Evolutionary conservation across 2,797 vertebrate species (phyloP).

Genomic region (Peromyscus eremicus): DNA sequence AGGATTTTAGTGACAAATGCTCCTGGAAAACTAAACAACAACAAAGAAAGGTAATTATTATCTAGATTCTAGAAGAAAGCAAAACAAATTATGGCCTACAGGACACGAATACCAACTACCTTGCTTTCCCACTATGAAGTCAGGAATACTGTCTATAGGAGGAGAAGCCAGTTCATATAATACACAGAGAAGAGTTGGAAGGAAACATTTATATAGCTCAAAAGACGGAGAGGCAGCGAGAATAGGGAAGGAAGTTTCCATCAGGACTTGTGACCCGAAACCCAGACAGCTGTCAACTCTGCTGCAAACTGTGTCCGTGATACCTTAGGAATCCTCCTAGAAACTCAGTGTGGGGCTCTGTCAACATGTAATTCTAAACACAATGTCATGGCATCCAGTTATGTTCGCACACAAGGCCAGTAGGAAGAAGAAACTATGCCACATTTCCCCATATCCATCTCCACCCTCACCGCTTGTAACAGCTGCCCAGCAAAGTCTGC

Average conservation of each 20-base stretch:
- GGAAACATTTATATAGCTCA: background rate
- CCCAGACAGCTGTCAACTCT: background rate
- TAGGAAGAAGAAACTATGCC: background rate
- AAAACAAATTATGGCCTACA: background rate
- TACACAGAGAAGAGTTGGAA: background rate
- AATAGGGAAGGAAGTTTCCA: background rate
- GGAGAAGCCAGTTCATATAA: background rate
- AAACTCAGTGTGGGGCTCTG: background rate
- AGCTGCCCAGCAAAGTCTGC: background rate
- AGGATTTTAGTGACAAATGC: background rate
- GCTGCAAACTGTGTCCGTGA: background rate
- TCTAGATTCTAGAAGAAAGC: background rate
- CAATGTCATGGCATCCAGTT: slow-evolving; percentile 12
- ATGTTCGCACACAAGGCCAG: background rate
- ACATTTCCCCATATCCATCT: slow-evolving; percentile 1
- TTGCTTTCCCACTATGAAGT: background rate
- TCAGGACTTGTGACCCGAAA: slow-evolving; percentile 5
- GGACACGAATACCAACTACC: background rate
- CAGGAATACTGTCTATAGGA: background rate
- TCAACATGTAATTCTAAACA: slow-evolving; percentile 5
- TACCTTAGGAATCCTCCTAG: background rate
- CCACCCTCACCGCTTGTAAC: background rate
- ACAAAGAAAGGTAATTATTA: background rate
- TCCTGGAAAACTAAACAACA: background rate
- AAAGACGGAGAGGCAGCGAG: background rate